phyloP scores from a whole-genome alignment of 2,113 vertebrate genomes.

The Lipophrys pholis region DNA sequence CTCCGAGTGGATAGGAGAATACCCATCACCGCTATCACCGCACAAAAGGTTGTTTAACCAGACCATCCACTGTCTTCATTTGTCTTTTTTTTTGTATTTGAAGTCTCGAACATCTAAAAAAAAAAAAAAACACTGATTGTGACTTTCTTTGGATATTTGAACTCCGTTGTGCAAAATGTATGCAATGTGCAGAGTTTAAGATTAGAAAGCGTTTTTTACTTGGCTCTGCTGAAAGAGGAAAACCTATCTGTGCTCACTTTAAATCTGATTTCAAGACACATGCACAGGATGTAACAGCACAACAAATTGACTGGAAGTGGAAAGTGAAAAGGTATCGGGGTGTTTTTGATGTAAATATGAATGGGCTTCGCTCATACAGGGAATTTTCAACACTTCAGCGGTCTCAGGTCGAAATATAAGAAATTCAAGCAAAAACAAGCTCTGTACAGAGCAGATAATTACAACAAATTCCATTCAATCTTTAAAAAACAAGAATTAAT shows the following conservation, averaged over 20 bases:
- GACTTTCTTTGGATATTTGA: slow-evolving; percentile 11
- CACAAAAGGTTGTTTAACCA: slow-evolving; percentile 24
- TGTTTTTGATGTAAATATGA: no score
- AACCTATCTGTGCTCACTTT: neutral
- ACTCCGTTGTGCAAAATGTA: slow-evolving; percentile 1
- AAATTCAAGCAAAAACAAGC: neutral
- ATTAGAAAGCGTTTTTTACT: neutral
- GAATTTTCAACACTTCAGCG: no score
- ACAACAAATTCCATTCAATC: neutral
- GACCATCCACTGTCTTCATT: neutral
- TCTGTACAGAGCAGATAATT: neutral
- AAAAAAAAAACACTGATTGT: neutral
- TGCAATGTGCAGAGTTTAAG: neutral
- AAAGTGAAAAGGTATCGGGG: neutral
- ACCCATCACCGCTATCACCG: slow-evolving; percentile 7
- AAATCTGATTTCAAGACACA: neutral
- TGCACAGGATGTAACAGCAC: neutral
- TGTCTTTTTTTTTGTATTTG: neutral
- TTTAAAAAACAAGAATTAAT: no score
- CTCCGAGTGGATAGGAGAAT: slow-evolving; percentile 39
- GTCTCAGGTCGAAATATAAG: neutral
- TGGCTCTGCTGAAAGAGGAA: neutral
- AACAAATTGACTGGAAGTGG: neutral
- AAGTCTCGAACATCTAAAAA: no score
- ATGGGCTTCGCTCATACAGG: no score